These are phyloP conservation scores for Scarus forsteni DNA, from an alignment of 2,797 vertebrate species.

Conservation along the genomic window DNA sequence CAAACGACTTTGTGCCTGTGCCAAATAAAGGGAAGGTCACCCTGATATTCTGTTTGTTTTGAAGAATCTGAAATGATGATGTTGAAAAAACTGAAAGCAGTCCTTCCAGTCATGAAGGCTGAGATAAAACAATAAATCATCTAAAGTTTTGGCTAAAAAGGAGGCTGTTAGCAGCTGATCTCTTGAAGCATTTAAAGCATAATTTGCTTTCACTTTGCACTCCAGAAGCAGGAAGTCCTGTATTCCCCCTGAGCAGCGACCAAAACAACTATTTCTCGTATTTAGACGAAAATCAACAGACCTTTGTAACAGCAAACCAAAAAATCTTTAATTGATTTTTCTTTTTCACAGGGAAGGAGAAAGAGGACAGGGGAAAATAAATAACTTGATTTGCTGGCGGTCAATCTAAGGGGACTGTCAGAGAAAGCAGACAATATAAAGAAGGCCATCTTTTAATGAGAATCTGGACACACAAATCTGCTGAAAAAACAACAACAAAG, in stretches of 20 bases:
- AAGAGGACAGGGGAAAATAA: conserved; percentile 71
- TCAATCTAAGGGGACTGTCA: conserved; percentile 80
- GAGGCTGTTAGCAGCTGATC: conserved; percentile 12
- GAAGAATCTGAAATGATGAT: conserved; percentile 53
- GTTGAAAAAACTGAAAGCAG: conserved; percentile 20
- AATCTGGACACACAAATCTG: conserved; percentile 83
- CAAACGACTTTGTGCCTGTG: conserved; percentile 79
- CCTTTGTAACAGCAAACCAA: conserved; percentile 60
- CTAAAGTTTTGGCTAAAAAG: conserved; percentile 32
- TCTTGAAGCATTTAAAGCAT: not conserved
- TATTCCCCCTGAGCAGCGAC: conserved; percentile 34
- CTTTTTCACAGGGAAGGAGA: conserved; percentile 64
- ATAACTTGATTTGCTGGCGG: conserved; percentile 78
- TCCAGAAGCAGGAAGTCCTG: conserved; percentile 13
- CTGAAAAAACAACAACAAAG: conserved; percentile 84
- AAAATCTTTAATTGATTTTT: conserved; percentile 80
- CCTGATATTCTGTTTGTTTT: conserved; percentile 60
- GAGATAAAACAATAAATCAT: conserved; percentile 38
- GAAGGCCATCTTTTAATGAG: conserved; percentile 84
- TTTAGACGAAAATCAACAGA: conserved; percentile 68
- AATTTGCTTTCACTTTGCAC: not conserved
- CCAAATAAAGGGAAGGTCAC: conserved; percentile 82
- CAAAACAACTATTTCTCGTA: conserved; percentile 41
- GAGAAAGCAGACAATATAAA: conserved; percentile 75
- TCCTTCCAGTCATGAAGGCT: conserved; percentile 33